Evolutionary conservation across 2,113 vertebrate genomes (phyloP).

Genomic region (Felis chaus): DNA sequence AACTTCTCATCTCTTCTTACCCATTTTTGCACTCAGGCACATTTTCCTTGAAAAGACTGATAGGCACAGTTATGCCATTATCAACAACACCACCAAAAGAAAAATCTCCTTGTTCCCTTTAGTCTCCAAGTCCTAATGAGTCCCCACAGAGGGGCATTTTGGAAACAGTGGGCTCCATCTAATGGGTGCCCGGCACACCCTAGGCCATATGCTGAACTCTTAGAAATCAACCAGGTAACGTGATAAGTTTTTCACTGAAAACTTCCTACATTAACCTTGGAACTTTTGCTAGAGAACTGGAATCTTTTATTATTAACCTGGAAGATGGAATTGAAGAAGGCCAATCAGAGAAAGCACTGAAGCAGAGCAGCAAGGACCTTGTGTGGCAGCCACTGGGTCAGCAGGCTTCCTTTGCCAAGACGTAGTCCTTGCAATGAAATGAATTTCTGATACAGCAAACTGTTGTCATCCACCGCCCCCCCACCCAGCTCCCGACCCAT

Average conservation of each 20-base stretch:
- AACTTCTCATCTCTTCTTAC: not conserved
- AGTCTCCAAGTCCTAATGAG: constrained; percentile 15
- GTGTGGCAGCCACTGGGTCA: not conserved
- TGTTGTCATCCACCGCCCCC: not conserved
- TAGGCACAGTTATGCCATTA: not conserved
- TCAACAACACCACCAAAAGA: constrained; percentile 30
- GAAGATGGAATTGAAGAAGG: constrained; percentile 57
- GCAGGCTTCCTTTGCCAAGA: not conserved
- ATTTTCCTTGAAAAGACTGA: constrained; percentile 7
- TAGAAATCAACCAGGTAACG: constrained; percentile 49
- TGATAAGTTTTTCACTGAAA: constrained; percentile 55
- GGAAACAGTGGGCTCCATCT: not conserved
- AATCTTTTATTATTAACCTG: constrained; percentile 66
- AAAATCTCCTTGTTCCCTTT: constrained; percentile 24
- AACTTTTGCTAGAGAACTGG: constrained; percentile 31
- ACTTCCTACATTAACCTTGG: constrained; percentile 62
- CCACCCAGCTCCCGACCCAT: not conserved
- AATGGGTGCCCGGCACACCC: not conserved
- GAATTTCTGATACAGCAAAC: constrained; percentile 36
- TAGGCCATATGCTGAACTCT: not conserved
- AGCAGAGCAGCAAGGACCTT: constrained; percentile 51
- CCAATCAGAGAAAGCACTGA: constrained; percentile 60
- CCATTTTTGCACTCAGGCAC: constrained; percentile 19
- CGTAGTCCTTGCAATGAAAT: constrained; percentile 16
- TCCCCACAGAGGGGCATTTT: not conserved